Evolutionary conservation across 2,888 invertebrate species (phyloP).

Genomic region (Zhuqinia jingwanae): DNA sequence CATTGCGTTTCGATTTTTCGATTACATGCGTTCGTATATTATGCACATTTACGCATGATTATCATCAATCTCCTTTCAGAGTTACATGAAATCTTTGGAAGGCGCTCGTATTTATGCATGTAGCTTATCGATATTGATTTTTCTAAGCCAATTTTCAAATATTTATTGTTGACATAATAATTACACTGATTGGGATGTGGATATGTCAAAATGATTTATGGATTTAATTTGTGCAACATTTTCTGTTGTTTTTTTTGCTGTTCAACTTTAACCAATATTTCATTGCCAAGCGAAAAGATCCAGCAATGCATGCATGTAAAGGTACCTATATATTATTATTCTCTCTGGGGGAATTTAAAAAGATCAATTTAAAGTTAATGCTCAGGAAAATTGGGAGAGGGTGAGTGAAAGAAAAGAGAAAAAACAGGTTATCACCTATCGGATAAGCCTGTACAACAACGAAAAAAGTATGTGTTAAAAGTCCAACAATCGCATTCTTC

Average conservation of each 20-base stretch:
- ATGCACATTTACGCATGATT: too few species aligned
- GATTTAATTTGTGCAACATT: background rate
- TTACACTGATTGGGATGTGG: background rate
- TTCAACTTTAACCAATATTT: background rate
- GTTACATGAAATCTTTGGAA: too few species aligned
- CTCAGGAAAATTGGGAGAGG: too few species aligned
- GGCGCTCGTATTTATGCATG: background rate
- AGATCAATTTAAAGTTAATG: background rate
- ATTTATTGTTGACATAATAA: constrained; percentile 47
- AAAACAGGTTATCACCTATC: constrained; percentile 12
- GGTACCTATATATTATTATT: too few species aligned
- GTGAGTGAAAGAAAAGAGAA: background rate
- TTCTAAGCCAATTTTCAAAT: background rate
- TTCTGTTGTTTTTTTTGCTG: background rate
- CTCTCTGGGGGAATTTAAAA: constrained; percentile 1
- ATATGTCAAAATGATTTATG: background rate
- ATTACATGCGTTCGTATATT: too few species aligned
- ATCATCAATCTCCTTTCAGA: too few species aligned
- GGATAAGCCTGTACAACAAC: background rate
- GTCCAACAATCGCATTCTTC: background rate
- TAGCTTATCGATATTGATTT: background rate
- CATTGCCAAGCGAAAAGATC: background rate
- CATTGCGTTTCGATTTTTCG: too few species aligned
- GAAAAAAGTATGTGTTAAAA: background rate
- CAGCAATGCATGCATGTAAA: background rate